These are phyloP conservation scores for Potorous gilbertii DNA, from an alignment of 2,797 vertebrate species.

Conservation along the genomic window DNA sequence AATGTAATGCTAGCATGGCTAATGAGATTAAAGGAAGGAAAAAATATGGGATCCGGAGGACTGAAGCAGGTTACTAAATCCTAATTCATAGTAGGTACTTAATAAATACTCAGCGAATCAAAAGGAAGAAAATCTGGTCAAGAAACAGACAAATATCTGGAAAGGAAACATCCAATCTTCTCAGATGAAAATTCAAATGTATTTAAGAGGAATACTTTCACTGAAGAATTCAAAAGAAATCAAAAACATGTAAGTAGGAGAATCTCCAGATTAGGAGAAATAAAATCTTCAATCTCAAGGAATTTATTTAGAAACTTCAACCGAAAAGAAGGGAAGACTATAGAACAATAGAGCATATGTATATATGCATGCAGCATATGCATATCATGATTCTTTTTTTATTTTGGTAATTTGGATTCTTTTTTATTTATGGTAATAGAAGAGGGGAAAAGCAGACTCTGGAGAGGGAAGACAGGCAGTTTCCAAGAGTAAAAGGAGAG, in stretches of 20 bases:
- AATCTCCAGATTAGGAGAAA: conserved; percentile 79
- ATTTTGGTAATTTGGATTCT: conserved; percentile 73
- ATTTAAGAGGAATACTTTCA: conserved; percentile 74
- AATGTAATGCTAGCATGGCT: not conserved
- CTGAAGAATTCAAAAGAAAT: conserved; percentile 77
- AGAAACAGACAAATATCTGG: conserved; percentile 52
- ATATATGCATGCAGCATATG: conserved; percentile 68
- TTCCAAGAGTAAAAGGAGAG: conserved; percentile 44
- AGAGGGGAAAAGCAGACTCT: conserved; percentile 67
- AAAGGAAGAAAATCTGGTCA: conserved; percentile 63
- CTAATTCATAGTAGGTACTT: conserved; percentile 20
- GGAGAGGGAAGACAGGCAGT: conserved; percentile 27
- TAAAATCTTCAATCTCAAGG: conserved; percentile 74
- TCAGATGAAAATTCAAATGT: conserved; percentile 71
- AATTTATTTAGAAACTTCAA: conserved; percentile 69
- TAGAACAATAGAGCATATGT: conserved; percentile 72
- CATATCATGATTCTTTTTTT: conserved; percentile 74
- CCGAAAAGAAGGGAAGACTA: conserved; percentile 77
- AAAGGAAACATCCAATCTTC: conserved; percentile 69
- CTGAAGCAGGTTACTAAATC: conserved; percentile 8
- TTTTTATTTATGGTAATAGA: conserved; percentile 71
- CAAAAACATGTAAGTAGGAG: conserved; percentile 78
- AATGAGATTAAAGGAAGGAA: conserved; percentile 17
- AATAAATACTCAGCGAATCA: conserved; percentile 55
- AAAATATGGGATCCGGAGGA: not conserved